Base-by-base conservation (phyloP, 2,888 invertebrate species). In the Leptura quadrifasciata region DNA sequence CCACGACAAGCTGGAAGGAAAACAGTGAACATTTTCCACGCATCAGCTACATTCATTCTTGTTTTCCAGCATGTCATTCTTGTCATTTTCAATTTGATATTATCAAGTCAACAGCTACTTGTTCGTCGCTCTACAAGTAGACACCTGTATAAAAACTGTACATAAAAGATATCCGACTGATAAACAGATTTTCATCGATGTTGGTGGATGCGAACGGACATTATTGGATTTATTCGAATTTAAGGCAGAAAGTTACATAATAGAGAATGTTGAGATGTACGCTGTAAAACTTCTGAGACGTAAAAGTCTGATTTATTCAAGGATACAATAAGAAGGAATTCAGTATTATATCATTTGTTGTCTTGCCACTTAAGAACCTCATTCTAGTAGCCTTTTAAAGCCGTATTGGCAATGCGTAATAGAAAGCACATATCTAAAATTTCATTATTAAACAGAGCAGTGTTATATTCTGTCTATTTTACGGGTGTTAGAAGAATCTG, bases 31-130 rank as follows among this genome's bases (percentile, higher is more conserved):
- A 12, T 39, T 12, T 39, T 15, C 47, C 15, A 47, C 12, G 47
- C 15, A n/a, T 47, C n/a, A 3, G 2, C n/a, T n/a, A 47, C 47
- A 47, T 47, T 47, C 47, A 47, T 47, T 47, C 47, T 47, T 47
- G 47, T 47, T 47, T 47, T n/a, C 47, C 47, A 47, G 3, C 47
- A n/a, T 47, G 47, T 47, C 47, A 47, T 2, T 47, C 47, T 12
- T 47, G 47, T 47, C 47, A 47, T 47, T 47, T 47, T 47, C 47
- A 47, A 47, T 47, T 47, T 47, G 15, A 47, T 47, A 15, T 47
- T n/a, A 47, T 47, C 47, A 47, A 47, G 47, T 47, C 47, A 47
- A 47, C 47, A 47, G 47, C 47, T 47, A n/a, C n/a, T 47, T n/a
- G 47, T n/a, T 47, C 47, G n/a, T 12, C 39, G 2, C 39, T 3